Evolutionary conservation across 1,140 invertebrate genomes (phyloP).

Genomic region (Drosophila sp.): DNA sequence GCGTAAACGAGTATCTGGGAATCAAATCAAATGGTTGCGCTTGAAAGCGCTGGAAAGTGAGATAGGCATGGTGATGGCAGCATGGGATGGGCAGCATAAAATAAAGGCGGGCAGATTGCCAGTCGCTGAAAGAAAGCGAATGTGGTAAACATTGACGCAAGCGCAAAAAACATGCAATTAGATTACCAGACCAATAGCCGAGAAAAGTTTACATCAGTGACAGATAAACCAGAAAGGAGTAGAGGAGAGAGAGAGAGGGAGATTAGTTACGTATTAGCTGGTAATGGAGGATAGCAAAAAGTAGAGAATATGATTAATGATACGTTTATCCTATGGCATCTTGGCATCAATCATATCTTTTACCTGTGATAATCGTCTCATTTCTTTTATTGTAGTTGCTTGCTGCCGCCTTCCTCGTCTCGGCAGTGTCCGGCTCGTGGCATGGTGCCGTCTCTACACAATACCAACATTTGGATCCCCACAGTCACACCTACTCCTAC

Average conservation of each 20-base stretch:
- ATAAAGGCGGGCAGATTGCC: constrained; percentile 11
- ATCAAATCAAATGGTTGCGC: constrained; percentile 70
- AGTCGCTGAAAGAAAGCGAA: constrained; percentile 35
- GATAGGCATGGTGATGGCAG: constrained; percentile 28
- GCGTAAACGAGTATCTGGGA: constrained; percentile 53
- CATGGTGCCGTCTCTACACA: constrained; percentile 83
- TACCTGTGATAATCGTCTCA: background rate
- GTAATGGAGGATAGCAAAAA: background rate
- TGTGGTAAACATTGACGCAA: constrained; percentile 41
- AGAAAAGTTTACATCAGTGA: constrained; percentile 31
- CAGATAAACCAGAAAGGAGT: constrained; percentile 23
- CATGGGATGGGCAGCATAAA: constrained; percentile 16
- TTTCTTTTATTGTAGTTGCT: constrained; percentile 53
- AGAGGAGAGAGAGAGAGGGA: constrained; percentile 12
- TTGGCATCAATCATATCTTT: background rate
- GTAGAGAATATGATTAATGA: background rate
- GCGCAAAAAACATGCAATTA: constrained; percentile 44
- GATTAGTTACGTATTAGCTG: constrained; percentile 27
- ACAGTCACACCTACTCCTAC: constrained; percentile 86
- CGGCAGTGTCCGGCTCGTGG: constrained; percentile 74
- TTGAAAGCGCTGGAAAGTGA: constrained; percentile 37
- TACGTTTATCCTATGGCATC: background rate
- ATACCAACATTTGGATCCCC: constrained; percentile 86
- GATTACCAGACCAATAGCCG: constrained; percentile 32
- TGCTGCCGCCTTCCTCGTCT: constrained; percentile 72